These are phyloP conservation scores for Pseudochirops corinnae DNA, from an alignment of 2,797 vertebrate genomes.

Conservation along the genomic window DNA sequence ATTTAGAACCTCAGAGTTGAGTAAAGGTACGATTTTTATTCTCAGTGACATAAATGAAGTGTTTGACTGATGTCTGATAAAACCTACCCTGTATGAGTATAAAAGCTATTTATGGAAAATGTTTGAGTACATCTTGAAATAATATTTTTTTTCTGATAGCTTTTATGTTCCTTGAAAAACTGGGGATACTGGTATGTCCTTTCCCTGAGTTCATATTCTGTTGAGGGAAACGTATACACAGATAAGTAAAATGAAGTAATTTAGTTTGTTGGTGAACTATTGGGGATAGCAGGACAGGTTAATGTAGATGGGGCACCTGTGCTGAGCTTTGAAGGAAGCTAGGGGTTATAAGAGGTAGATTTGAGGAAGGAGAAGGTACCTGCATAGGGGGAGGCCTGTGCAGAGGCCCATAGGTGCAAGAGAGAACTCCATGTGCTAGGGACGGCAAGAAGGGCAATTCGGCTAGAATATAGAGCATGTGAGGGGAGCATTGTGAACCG, in stretches of 20 bases:
- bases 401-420: neutral
- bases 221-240: neutral
- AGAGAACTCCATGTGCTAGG: neutral
- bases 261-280: neutral
- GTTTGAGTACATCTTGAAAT: neutral
- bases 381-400: neutral
- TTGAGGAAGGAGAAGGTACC: neutral
- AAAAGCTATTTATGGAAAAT: neutral
- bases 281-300: neutral
- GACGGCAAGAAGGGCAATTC: neutral
- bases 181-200: neutral
- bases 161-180: neutral
- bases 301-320: neutral
- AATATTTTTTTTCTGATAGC: neutral
- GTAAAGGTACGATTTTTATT: conserved; percentile 79
- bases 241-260: neutral
- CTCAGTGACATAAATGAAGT: neutral
- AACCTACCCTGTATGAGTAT: neutral
- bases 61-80: neutral
- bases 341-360: neutral
- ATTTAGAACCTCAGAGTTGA: conserved; percentile 20
- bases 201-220: neutral
- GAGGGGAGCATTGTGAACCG: neutral
- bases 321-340: neutral
- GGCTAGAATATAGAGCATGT: neutral